These are phyloP conservation scores for Tenrec ecaudatus DNA, from an alignment of 2,113 vertebrate genomes.

Conservation along the genomic window DNA sequence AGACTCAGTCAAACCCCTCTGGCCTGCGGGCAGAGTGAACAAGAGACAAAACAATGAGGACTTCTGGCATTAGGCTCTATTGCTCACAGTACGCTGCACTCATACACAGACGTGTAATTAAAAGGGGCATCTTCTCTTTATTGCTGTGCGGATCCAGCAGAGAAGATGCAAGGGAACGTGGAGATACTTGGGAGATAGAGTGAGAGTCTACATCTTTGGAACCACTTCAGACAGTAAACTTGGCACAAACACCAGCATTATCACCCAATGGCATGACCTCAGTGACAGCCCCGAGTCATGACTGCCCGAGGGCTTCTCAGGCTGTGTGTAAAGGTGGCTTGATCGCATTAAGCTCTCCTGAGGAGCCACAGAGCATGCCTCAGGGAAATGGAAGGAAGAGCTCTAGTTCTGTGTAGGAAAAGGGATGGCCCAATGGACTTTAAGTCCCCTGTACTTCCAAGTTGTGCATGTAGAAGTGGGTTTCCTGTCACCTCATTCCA, in stretches of 20 bases:
- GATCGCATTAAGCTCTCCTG: not conserved
- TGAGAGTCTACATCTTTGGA: not conserved
- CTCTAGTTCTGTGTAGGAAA: not conserved
- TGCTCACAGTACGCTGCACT: not conserved
- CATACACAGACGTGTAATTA: not conserved
- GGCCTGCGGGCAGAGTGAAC: not conserved
- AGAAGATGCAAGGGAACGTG: not conserved
- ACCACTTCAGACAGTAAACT: not conserved
- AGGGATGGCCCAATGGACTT: not conserved
- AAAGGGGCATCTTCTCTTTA: not conserved
- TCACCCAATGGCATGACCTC: no score
- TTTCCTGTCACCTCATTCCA: not conserved
- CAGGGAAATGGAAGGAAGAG: not conserved
- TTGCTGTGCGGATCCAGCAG: not conserved
- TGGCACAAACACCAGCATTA: not conserved
- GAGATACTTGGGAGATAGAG: not conserved
- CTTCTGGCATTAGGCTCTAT: not conserved
- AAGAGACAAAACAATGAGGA: not conserved
- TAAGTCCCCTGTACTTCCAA: slow-evolving; percentile 2
- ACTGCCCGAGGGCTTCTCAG: no score
- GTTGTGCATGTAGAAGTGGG: not conserved
- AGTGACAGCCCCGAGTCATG: no score
- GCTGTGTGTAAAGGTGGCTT: not conserved
- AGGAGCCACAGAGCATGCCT: not conserved
- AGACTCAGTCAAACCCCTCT: not conserved